phyloP scores from a whole-genome alignment of 2,888 invertebrate species.

The Emesis russula region DNA sequence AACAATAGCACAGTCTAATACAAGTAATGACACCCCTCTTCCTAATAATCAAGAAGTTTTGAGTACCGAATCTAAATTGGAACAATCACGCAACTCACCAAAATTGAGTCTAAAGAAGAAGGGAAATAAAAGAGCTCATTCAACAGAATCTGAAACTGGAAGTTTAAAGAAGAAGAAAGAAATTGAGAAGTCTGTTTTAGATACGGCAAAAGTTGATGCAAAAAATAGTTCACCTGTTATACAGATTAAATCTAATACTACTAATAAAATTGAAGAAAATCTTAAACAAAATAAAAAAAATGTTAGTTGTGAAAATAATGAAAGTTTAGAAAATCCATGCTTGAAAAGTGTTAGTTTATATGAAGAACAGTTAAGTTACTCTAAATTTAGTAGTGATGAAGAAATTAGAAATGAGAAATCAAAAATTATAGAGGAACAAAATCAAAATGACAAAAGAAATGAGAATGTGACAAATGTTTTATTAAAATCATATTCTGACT shows the following conservation, averaged over 20 bases:
- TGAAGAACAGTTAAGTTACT: slow-evolving; percentile 91
- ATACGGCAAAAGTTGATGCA: slow-evolving; percentile 43
- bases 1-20: slow-evolving; percentile 77
- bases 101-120: slow-evolving; percentile 26
- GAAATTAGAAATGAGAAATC: slow-evolving; percentile 65
- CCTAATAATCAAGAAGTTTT: slow-evolving; percentile 94
- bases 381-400: slow-evolving; percentile 89
- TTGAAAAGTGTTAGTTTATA: slow-evolving; percentile 92
- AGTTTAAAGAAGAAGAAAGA: not conserved
- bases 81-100: slow-evolving; percentile 6
- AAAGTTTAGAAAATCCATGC: slow-evolving; percentile 91
- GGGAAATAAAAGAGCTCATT: slow-evolving; percentile 11
- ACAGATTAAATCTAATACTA: slow-evolving; percentile 40
- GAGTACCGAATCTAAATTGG: slow-evolving; percentile 68
- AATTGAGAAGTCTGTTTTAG: slow-evolving; percentile 34
- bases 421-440: not conserved
- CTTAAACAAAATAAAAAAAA: slow-evolving; percentile 57
- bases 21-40: slow-evolving; percentile 91
- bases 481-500: slow-evolving; percentile 91
- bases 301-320: slow-evolving; percentile 47
- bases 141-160: slow-evolving; percentile 7
- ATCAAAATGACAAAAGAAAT: not conserved
- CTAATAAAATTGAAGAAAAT: slow-evolving; percentile 50
- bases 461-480: slow-evolving; percentile 81
- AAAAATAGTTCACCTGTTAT: slow-evolving; percentile 3